Percentiles rank a stretch among this genome's conserved stretches.
Conservation (phyloP, 1,140 invertebrate species). For the Ooceraea biroi region DNA sequence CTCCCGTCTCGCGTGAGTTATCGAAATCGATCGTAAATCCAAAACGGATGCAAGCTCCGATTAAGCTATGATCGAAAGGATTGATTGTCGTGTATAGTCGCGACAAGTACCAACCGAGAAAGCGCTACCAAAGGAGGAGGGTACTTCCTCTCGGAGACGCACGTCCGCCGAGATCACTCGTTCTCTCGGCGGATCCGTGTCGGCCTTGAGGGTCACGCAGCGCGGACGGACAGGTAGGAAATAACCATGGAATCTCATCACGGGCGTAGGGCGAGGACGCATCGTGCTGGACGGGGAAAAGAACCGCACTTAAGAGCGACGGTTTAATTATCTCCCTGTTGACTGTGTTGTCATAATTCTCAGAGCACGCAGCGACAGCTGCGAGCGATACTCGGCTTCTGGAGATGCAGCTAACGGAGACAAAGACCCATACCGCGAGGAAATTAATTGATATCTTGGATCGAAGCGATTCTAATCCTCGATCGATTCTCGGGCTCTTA, state of each 20-base stretch:
- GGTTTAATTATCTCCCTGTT: conserved; percentile 39
- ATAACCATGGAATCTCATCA: conserved; percentile 64
- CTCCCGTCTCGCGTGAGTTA: not conserved
- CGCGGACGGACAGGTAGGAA: conserved; percentile 50
- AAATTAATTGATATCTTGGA: conserved; percentile 3
- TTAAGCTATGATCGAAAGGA: no score
- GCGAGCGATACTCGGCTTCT: not conserved
- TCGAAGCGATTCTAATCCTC: no score
- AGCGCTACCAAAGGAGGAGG: conserved; percentile 43
- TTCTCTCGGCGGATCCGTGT: conserved; percentile 48
- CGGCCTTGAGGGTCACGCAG: conserved; percentile 62
- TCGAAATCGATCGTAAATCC: no score
- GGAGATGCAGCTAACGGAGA: not conserved
- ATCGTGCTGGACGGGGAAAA: conserved; percentile 39
- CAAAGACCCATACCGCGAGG: not conserved
- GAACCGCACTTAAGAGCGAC: conserved; percentile 50
- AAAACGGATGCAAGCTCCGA: no score
- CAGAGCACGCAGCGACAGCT: not conserved
- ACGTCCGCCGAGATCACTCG: conserved; percentile 68
- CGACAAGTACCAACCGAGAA: no score
- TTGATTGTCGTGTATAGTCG: no score
- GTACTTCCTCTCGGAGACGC: conserved; percentile 41
- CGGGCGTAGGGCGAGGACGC: conserved; percentile 39
- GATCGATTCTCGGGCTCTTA: not conserved
- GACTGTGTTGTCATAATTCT: conserved; percentile 38